Percentiles rank a stretch among this genome's conserved stretches.
Conservation (phyloP, 64 coral and sea anemone species). For the Pocillopora damicornis region DNA sequence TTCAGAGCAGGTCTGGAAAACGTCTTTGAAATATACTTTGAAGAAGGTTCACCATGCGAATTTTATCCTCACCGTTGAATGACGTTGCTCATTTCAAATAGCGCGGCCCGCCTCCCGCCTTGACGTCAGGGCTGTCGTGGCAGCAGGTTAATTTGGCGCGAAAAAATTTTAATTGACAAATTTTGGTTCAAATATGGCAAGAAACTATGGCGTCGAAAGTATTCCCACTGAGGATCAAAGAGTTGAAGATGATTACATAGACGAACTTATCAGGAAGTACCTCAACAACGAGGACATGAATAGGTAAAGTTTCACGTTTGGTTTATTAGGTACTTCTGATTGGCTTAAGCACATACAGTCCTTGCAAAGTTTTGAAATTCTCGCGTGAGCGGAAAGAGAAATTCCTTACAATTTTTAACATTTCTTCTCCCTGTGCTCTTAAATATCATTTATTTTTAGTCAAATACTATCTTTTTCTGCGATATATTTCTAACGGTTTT, state of each 20-base stretch:
- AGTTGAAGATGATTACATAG: conserved; percentile 26
- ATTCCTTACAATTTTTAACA: not conserved
- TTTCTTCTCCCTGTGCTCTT: not conserved
- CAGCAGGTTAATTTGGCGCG: conserved; percentile 6
- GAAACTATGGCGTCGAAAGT: not conserved
- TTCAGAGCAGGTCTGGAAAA: not conserved
- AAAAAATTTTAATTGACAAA: not conserved
- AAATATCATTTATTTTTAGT: not conserved
- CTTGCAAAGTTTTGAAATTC: not conserved
- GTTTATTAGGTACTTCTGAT: not conserved
- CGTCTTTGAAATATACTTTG: not conserved
- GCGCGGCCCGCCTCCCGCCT: conserved; percentile 13
- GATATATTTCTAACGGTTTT: not conserved
- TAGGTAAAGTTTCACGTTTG: conserved; percentile 5
- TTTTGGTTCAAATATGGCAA: not conserved
- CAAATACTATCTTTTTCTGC: not conserved
- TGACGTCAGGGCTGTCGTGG: conserved; percentile 38
- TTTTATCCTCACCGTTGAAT: conserved; percentile 23
- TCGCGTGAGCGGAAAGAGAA: not conserved
- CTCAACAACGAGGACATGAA: conserved; percentile 24
- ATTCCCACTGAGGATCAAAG: conserved; percentile 19
- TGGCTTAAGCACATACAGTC: not conserved
- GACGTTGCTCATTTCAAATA: conserved; percentile 47
- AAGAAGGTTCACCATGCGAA: not conserved
- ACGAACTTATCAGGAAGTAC: conserved; percentile 33